A percentile compares a stretch with the other conserved stretches of the same genome.
phyloP scores from a whole-genome alignment of 2,888 invertebrate species.

The Lysandra bellargus region DNA sequence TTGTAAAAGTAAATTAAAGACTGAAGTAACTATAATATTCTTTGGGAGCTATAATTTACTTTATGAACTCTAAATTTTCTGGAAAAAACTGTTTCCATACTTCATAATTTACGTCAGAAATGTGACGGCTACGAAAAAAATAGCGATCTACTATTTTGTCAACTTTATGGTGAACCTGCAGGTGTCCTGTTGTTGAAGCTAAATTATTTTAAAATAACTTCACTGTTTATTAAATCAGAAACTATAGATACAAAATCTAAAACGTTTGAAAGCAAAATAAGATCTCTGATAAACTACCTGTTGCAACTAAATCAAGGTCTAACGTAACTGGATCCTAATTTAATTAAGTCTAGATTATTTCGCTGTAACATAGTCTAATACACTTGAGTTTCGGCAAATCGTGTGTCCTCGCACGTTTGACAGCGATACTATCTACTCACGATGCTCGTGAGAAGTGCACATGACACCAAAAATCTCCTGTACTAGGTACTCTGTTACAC shows the following conservation, averaged over 20 bases:
- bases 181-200: background rate
- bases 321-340: background rate
- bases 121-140: too few species aligned
- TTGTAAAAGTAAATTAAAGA: too few species aligned
- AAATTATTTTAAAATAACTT: background rate
- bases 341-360: background rate
- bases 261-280: background rate
- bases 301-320: background rate
- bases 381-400: conserved; percentile 39
- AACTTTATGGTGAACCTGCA: too few species aligned
- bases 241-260: background rate
- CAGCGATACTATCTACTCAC: conserved; percentile 61
- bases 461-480: background rate
- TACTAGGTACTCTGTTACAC: too few species aligned
- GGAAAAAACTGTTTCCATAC: too few species aligned
- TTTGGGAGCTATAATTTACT: too few species aligned
- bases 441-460: conserved; percentile 45
- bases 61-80: too few species aligned
- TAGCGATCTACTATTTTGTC: background rate
- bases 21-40: too few species aligned
- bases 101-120: too few species aligned
- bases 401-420: conserved; percentile 55
- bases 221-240: background rate
- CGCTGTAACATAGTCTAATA: conserved; percentile 25
- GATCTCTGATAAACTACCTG: background rate